A percentile compares a stretch with the other conserved stretches of the same genome.
These are phyloP conservation scores for Meandrusa payeni DNA, from an alignment of 2,888 invertebrate genomes.

Conservation along the genomic window DNA sequence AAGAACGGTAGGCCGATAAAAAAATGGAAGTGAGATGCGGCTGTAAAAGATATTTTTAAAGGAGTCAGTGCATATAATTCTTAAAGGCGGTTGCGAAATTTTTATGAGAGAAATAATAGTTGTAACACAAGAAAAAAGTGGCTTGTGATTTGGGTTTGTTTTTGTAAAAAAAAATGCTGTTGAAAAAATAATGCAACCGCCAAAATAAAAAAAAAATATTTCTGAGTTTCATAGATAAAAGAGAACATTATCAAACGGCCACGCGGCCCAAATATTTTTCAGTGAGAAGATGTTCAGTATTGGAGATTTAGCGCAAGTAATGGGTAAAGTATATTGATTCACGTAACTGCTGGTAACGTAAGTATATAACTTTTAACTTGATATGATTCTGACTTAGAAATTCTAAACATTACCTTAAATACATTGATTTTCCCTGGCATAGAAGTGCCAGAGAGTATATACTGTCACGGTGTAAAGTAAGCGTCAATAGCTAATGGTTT, in stretches of 20 bases:
- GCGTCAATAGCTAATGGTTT: no score
- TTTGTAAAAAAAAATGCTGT: slow-evolving; percentile 55
- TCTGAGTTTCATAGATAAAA: slow-evolving; percentile 45
- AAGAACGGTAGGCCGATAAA: slow-evolving; percentile 35
- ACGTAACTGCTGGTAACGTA: no score
- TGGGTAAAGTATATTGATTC: no score
- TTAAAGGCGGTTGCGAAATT: slow-evolving; percentile 54
- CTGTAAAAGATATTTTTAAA: slow-evolving; percentile 65
- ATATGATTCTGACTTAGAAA: no score
- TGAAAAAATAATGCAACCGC: slow-evolving; percentile 59
- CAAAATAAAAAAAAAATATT: slow-evolving; percentile 54
- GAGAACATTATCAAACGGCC: slow-evolving; percentile 33
- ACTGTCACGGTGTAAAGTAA: no score
- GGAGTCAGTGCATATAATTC: slow-evolving; percentile 63
- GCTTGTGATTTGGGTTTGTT: slow-evolving; percentile 53
- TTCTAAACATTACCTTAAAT: no score
- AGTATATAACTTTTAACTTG: no score
- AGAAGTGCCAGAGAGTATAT: no score
- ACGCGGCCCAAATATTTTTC: slow-evolving; percentile 28
- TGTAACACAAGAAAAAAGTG: slow-evolving; percentile 73
- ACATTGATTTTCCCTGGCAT: no score
- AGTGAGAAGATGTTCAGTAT: slow-evolving; percentile 8
- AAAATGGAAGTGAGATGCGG: slow-evolving; percentile 34
- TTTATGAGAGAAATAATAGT: slow-evolving; percentile 30
- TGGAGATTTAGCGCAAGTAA: not conserved